Percentiles rank a stretch among this genome's conserved stretches.
These are phyloP conservation scores for Rallus limicola DNA, from an alignment of 2,113 vertebrate genomes.

Conservation along the genomic window DNA sequence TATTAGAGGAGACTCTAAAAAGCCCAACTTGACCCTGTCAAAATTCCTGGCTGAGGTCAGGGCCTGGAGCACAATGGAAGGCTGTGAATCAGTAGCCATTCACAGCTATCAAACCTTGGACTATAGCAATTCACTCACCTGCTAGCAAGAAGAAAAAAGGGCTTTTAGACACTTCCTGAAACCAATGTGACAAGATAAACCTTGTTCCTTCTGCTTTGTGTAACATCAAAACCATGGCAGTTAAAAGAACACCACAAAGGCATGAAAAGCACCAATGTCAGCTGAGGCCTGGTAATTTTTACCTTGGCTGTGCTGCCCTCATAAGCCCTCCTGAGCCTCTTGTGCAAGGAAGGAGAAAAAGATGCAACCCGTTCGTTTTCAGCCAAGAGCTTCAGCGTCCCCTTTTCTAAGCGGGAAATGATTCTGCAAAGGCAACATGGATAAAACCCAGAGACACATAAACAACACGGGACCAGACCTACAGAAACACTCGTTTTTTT, in stretches of 20 bases:
- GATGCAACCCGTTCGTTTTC: conserved; percentile 91
- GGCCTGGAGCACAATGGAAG: not conserved
- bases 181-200: not conserved
- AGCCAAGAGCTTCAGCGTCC: conserved; percentile 89
- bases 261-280: not conserved
- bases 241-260: not conserved
- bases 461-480: not conserved
- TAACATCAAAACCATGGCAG: not conserved
- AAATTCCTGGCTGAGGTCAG: not conserved
- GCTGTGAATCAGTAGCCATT: not conserved
- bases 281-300: not conserved
- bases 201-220: too few relatives aligned
- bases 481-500: not conserved
- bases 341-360: conserved; percentile 87
- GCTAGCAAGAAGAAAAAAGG: not conserved
- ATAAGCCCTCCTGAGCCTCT: conserved; percentile 84
- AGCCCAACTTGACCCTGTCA: not conserved
- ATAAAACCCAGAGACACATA: not conserved
- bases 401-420: conserved; percentile 89
- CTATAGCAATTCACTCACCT: not conserved
- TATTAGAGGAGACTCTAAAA: not conserved
- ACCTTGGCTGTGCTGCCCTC: conserved; percentile 90
- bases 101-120: not conserved
- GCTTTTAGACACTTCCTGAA: not conserved
- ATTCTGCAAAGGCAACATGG: conserved; percentile 75